phyloP scores from a whole-genome alignment of 2,113 vertebrate species.

The Oxyura jamaicensis region DNA sequence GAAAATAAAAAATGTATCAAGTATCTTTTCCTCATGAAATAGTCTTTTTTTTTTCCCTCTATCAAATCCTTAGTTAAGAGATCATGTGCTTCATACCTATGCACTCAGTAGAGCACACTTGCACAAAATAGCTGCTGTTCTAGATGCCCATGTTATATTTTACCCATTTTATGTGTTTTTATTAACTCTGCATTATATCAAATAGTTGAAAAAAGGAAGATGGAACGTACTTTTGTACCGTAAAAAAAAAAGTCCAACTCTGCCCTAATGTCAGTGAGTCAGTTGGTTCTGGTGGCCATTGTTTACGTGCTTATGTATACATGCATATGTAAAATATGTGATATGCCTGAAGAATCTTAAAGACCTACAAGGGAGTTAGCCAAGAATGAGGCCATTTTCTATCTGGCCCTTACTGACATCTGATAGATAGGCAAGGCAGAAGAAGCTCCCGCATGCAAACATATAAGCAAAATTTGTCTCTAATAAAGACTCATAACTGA shows the following conservation, averaged over 20 bases:
- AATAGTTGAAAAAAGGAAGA: background rate
- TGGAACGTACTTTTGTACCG: background rate
- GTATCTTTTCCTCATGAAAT: background rate
- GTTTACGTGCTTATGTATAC: background rate
- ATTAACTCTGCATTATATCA: background rate
- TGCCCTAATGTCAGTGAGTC: background rate
- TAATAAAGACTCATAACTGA: background rate
- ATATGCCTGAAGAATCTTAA: background rate
- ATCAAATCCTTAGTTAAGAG: background rate
- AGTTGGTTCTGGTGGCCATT: background rate
- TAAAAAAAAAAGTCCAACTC: background rate
- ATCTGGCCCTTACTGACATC: background rate
- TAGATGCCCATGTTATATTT: background rate
- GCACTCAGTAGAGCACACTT: background rate
- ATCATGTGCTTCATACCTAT: background rate
- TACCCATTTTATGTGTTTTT: background rate
- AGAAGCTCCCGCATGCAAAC: background rate
- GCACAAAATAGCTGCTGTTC: background rate
- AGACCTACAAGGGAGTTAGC: background rate
- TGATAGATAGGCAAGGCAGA: background rate
- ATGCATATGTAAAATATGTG: background rate
- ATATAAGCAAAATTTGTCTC: background rate
- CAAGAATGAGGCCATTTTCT: background rate
- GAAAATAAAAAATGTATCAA: background rate
- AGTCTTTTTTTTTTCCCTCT: background rate